These are phyloP conservation scores for Anguilla japonica DNA, from an alignment of 2,113 vertebrate species.

Conservation along the genomic window DNA sequence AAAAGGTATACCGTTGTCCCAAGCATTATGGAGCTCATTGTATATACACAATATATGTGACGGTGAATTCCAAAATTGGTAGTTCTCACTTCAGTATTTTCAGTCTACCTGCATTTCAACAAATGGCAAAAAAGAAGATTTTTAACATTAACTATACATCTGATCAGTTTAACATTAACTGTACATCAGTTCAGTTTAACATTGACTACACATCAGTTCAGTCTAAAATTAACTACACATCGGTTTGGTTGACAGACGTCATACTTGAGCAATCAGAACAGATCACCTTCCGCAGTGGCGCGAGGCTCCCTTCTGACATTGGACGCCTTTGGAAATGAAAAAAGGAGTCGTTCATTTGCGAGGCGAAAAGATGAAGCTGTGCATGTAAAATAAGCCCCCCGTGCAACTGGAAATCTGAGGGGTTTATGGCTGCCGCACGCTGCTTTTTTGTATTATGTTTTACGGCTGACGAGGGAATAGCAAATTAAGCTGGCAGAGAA, in stretches of 20 bases:
- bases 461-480: constrained; percentile 2
- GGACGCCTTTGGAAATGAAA: not conserved
- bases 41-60: no score
- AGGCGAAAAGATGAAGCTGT: not conserved
- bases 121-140: no score
- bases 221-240: not conserved
- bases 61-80: no score
- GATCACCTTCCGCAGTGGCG: not conserved
- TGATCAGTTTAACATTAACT: not conserved
- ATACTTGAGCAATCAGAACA: not conserved
- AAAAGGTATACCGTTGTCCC: no score
- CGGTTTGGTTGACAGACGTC: not conserved
- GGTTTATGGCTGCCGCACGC: not conserved
- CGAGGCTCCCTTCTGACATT: not conserved
- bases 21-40: no score
- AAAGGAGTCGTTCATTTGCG: not conserved
- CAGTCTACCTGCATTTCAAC: no score
- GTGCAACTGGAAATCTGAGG: not conserved
- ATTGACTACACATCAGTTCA: not conserved
- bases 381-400: not conserved
- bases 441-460: not conserved
- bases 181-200: not conserved
- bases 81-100: no score
- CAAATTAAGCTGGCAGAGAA: not conserved
- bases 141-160: not conserved